Conservation (phyloP, 2,797 vertebrate genomes). For the Pseudochirops cupreus region DNA sequence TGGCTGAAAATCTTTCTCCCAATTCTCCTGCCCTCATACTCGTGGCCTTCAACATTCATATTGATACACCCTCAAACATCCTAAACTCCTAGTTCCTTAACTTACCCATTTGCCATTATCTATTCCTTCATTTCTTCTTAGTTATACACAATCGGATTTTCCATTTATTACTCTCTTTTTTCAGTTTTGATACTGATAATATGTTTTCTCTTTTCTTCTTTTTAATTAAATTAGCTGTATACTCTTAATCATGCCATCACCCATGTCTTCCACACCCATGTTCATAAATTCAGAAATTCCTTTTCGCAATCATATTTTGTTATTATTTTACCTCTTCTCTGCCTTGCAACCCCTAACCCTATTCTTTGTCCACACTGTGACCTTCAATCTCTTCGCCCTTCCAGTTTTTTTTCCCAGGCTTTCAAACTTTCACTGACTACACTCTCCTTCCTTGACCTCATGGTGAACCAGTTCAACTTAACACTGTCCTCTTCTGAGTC, state of each 20-base stretch:
- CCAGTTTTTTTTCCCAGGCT: neutral
- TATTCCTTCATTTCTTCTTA: neutral
- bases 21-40: neutral
- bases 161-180: neutral
- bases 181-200: neutral
- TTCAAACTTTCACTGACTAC: neutral
- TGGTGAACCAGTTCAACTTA: neutral
- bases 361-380: neutral
- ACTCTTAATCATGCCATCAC: too few species aligned
- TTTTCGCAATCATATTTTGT: neutral
- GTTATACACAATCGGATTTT: neutral
- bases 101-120: neutral
- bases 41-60: neutral
- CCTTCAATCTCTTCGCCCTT: neutral
- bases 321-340: neutral
- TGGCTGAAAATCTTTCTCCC: neutral
- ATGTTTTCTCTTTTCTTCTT: too few species aligned
- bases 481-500: too few species aligned
- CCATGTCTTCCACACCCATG: neutral
- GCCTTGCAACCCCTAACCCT: neutral
- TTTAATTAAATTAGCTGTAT: neutral
- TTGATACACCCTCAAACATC: neutral
- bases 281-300: neutral
- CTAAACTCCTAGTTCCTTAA: neutral
- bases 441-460: neutral